Conservation (phyloP, 2,797 vertebrate genomes). For the Cuniculus paca region DNA sequence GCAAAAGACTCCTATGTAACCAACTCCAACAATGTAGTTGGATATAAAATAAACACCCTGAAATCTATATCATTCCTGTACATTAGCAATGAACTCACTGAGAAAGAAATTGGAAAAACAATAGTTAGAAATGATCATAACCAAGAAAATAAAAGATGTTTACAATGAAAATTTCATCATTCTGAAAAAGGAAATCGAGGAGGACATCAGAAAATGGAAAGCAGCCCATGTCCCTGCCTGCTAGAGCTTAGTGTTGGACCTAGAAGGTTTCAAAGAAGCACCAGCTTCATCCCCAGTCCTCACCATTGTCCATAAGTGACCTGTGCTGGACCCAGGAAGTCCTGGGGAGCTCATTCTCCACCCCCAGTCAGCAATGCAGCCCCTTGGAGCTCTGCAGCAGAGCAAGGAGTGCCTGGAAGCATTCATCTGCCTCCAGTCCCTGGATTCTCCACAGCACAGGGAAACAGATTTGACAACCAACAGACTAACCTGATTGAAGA, state of each 20-base stretch:
- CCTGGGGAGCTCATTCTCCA: background rate
- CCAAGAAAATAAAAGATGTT: background rate
- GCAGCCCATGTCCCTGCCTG: background rate
- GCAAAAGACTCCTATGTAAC: background rate
- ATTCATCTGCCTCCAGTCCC: background rate
- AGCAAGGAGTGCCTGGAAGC: background rate
- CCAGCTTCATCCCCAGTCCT: background rate
- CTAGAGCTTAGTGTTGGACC: background rate
- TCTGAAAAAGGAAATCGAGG: background rate
- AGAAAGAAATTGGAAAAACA: background rate
- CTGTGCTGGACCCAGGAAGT: background rate
- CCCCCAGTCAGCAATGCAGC: background rate
- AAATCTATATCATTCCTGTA: background rate
- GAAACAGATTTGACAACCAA: background rate
- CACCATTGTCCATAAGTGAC: background rate
- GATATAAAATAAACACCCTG: background rate
- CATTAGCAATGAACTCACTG: background rate
- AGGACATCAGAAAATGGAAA: background rate
- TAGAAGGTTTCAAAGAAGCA: background rate
- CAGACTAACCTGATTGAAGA: background rate
- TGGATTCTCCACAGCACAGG: background rate
- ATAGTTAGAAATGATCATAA: background rate
- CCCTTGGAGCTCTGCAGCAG: background rate
- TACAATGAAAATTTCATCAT: background rate
- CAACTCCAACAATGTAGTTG: background rate